These are phyloP conservation scores for Lasiurus borealis DNA, from an alignment of 2,113 vertebrate species.

Conservation along the genomic window DNA sequence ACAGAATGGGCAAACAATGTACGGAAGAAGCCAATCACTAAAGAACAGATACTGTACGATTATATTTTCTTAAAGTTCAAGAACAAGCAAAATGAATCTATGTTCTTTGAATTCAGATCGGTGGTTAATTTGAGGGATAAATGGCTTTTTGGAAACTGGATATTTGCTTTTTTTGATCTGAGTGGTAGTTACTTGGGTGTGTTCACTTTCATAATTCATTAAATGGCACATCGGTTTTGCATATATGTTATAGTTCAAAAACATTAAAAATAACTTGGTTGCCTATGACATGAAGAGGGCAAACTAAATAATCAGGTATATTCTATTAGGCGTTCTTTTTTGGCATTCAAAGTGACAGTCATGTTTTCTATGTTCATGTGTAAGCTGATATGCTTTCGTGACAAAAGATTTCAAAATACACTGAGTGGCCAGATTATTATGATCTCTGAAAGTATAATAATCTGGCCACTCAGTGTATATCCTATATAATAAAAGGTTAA, in stretches of 20 bases:
- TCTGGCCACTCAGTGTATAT: too few relatives aligned
- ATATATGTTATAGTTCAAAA: background rate
- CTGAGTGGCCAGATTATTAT: too few relatives aligned
- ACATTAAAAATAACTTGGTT: background rate
- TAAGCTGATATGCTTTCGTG: background rate
- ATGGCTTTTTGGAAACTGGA: background rate
- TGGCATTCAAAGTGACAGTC: background rate
- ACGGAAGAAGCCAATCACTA: background rate
- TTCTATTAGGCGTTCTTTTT: background rate
- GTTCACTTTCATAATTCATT: background rate
- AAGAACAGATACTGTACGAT: background rate
- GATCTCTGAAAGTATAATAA: too few relatives aligned
- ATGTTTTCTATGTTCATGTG: constrained; percentile 43
- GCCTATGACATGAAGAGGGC: background rate
- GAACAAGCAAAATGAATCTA: background rate
- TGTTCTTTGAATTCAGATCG: background rate
- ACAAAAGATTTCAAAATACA: constrained; percentile 32
- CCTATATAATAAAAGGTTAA: too few relatives aligned
- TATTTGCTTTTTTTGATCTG: constrained; percentile 8
- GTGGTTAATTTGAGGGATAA: background rate
- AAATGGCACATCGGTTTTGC: background rate
- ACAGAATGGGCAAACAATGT: background rate
- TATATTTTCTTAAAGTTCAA: constrained; percentile 8
- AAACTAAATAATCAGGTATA: background rate
- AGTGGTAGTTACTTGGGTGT: background rate